These are phyloP conservation scores for Drosophila niveifrons DNA, from an alignment of 2,888 invertebrate species.

Conservation along the genomic window DNA sequence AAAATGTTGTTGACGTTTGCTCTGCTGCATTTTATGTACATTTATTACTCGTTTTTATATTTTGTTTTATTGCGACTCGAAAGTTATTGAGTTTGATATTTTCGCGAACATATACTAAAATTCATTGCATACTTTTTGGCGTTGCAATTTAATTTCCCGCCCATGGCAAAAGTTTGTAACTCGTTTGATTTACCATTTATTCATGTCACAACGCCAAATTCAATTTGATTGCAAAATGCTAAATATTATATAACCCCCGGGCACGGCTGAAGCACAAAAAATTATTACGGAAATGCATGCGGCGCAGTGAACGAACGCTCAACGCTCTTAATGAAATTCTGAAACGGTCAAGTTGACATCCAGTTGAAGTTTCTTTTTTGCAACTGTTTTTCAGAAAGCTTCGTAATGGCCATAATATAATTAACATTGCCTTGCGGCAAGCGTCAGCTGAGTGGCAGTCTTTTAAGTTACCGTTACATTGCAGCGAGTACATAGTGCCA, in stretches of 20 bases:
- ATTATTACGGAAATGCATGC: constrained; percentile 29
- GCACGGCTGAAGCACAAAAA: neutral
- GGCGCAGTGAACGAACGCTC: constrained; percentile 34
- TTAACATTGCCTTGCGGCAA: constrained; percentile 59
- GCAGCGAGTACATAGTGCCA: constrained; percentile 29
- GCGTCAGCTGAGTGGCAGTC: constrained; percentile 52
- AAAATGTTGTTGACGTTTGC: constrained; percentile 14
- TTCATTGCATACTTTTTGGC: constrained; percentile 32
- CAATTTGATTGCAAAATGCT: constrained; percentile 60
- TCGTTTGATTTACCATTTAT: constrained; percentile 73
- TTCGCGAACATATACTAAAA: constrained; percentile 6
- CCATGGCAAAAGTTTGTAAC: constrained; percentile 56
- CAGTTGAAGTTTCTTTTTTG: constrained; percentile 11
- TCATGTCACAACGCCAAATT: constrained; percentile 69
- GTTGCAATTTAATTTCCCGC: constrained; percentile 68
- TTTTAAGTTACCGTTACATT: constrained; percentile 42
- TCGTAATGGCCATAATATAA: constrained; percentile 53
- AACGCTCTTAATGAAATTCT: constrained; percentile 63
- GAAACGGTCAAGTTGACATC: constrained; percentile 43
- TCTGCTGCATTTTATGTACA: constrained; percentile 21
- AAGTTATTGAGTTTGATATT: constrained; percentile 17
- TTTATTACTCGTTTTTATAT: constrained; percentile 9
- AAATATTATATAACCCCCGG: constrained; percentile 25
- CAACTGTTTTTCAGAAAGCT: constrained; percentile 11
- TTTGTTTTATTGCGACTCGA: constrained; percentile 24